phyloP scores from a whole-genome alignment of 2,113 vertebrate genomes.

The Chrysemys picta region DNA sequence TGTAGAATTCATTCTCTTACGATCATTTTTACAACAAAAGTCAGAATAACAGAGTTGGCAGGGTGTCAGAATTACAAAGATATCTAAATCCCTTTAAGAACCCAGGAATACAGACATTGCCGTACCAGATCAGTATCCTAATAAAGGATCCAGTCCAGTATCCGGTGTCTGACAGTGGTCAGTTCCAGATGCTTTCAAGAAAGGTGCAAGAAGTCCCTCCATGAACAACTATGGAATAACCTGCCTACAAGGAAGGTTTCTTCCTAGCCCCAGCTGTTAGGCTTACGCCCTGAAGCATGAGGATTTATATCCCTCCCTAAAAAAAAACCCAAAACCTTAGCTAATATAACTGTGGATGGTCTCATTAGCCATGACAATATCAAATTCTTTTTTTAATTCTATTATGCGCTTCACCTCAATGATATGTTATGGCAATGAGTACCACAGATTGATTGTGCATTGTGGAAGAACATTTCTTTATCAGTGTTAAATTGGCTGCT shows the following conservation, averaged over 20 bases:
- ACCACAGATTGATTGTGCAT: neutral
- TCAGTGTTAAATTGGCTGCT: neutral
- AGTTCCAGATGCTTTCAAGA: neutral
- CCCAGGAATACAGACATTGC: neutral
- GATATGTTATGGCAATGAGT: neutral
- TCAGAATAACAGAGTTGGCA: conserved; percentile 29
- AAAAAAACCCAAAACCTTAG: neutral
- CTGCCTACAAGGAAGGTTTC: rapidly evolving
- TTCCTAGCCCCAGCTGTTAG: neutral
- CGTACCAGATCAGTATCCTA: neutral
- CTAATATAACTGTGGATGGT: neutral
- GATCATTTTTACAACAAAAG: neutral
- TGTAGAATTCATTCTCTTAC: neutral
- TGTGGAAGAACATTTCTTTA: neutral
- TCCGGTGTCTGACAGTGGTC: neutral
- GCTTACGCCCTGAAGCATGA: neutral
- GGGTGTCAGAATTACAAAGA: neutral
- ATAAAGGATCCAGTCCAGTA: neutral
- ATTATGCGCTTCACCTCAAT: neutral
- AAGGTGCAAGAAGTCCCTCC: neutral
- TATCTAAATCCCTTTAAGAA: neutral
- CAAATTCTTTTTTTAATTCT: neutral
- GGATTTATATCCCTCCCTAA: neutral
- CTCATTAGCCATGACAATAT: neutral
- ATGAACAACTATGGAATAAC: neutral